Evolutionary conservation across 2,113 vertebrate genomes (phyloP).

Genomic region (Colinus virginianus): DNA sequence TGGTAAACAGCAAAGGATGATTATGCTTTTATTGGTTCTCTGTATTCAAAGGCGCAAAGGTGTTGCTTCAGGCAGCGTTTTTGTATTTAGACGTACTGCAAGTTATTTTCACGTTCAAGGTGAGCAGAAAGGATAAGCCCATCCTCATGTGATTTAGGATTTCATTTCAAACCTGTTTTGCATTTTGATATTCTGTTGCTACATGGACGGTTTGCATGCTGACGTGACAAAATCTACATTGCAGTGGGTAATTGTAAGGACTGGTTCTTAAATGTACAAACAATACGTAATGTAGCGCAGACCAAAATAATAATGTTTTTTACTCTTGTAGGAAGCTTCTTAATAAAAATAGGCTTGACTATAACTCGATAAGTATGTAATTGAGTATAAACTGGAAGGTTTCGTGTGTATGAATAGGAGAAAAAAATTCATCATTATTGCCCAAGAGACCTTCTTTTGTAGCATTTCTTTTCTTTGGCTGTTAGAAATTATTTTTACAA

Average conservation of each 20-base stretch:
- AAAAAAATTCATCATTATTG: not conserved
- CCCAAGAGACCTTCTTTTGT: not conserved
- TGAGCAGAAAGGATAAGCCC: not conserved
- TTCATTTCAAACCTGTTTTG: not conserved
- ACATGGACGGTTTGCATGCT: rapidly evolving
- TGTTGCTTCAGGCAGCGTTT: not conserved
- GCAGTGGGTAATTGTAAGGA: not conserved
- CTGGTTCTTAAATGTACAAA: not conserved
- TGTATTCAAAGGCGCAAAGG: not conserved
- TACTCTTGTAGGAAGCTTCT: not conserved
- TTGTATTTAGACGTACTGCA: not conserved
- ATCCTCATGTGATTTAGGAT: not conserved
- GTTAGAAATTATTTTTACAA: not conserved
- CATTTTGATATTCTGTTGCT: not conserved
- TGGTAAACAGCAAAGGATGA: not conserved
- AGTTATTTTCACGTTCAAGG: not conserved
- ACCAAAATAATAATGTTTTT: not conserved
- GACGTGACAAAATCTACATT: rapidly evolving
- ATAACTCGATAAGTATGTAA: not conserved
- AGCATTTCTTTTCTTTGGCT: not conserved
- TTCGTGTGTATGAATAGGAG: not conserved
- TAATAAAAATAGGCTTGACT: not conserved
- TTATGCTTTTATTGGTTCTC: not conserved
- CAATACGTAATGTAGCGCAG: not conserved
- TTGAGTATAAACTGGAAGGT: not conserved